Conservation (phyloP, 1,140 invertebrate genomes). For the Melitaea cinxia region DNA sequence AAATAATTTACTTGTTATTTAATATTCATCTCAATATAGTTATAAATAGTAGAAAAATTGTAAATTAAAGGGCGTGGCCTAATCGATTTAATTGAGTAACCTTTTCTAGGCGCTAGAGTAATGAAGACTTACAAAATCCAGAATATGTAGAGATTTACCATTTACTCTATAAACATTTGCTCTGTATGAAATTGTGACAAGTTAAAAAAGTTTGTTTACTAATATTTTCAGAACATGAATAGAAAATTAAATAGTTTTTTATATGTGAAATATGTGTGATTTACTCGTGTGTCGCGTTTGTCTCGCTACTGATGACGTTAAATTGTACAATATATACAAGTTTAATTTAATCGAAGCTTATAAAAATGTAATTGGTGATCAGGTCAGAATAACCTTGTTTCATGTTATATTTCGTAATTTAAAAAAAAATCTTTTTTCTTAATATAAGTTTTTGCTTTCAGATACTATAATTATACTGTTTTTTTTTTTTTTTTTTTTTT, state of each 20-base stretch:
- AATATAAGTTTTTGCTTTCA: too few species aligned
- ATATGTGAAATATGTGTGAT: conserved; percentile 32
- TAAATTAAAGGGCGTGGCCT: not conserved
- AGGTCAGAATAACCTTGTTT: conserved; percentile 31
- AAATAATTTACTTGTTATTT: not conserved
- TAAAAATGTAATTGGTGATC: conserved; percentile 41
- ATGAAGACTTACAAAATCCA: not conserved
- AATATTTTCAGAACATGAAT: not conserved
- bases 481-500: too few species aligned
- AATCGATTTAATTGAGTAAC: not conserved
- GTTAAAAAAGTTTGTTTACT: not conserved
- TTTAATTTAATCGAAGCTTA: conserved; percentile 38
- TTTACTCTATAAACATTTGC: conserved; percentile 1
- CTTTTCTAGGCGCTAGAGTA: not conserved
- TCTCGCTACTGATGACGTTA: conserved; percentile 40
- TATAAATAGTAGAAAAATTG: too few species aligned
- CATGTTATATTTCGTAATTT: not conserved
- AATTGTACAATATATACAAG: conserved; percentile 42
- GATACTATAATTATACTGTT: too few species aligned
- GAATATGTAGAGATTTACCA: not conserved
- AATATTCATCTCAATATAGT: not conserved
- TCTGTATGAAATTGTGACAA: not conserved
- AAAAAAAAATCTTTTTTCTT: not conserved
- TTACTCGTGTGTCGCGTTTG: conserved; percentile 45
- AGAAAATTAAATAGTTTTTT: conserved; percentile 4